Conservation (phyloP, 2,113 vertebrate species). For the Notothenia rossii region DNA sequence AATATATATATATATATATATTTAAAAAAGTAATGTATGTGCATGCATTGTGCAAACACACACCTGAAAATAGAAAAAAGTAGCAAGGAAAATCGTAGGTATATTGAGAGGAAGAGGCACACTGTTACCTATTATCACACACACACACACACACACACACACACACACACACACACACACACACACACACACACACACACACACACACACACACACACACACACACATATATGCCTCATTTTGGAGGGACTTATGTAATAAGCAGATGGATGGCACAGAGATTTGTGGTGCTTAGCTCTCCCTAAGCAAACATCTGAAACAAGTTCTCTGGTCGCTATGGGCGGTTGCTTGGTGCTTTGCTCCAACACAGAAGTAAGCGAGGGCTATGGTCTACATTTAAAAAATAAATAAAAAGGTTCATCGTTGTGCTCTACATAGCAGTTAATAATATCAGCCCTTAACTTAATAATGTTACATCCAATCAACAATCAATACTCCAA, state of each 20-base stretch:
- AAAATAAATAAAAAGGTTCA: not conserved
- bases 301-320: conserved; percentile 74
- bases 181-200: conserved; percentile 15
- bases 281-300: conserved; percentile 66
- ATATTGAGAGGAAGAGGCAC: conserved; percentile 42
- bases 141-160: conserved; percentile 13
- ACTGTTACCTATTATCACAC: conserved; percentile 43
- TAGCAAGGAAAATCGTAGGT: conserved; percentile 51
- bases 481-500: conserved; percentile 18
- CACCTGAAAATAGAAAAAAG: conserved; percentile 49
- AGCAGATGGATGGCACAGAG: conserved; percentile 71
- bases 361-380: conserved; percentile 35
- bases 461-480: conserved; percentile 14
- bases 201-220: conserved; percentile 17
- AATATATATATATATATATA: conserved; percentile 28
- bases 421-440: conserved; percentile 18
- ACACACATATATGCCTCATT: conserved; percentile 19
- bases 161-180: conserved; percentile 13
- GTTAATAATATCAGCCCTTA: not conserved
- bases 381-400: conserved; percentile 13
- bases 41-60: conserved; percentile 72
- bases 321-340: conserved; percentile 63
- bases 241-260: conserved; percentile 61
- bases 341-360: conserved; percentile 54
- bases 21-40: conserved; percentile 57